These are phyloP conservation scores for Artibeus lituratus DNA, from an alignment of 2,797 vertebrate genomes.

Conservation along the genomic window DNA sequence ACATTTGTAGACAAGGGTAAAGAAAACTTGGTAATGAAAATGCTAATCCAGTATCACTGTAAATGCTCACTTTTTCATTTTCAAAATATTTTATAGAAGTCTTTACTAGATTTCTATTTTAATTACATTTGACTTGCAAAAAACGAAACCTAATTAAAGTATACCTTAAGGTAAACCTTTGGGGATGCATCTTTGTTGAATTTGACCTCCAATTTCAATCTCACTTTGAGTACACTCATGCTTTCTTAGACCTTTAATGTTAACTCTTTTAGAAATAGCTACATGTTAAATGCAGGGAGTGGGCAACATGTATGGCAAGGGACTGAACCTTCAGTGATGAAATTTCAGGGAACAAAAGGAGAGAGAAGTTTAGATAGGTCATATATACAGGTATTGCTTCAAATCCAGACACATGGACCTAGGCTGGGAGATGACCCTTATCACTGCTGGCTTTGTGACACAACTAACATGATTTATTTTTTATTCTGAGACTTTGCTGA, in stretches of 20 bases:
- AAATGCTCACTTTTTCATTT: conserved; percentile 33
- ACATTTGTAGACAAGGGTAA: conserved; percentile 67
- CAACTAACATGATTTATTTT: not conserved
- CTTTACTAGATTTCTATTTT: conserved; percentile 61
- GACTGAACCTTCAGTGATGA: not conserved
- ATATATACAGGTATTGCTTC: not conserved
- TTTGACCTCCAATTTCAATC: not conserved
- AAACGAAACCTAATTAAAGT: conserved; percentile 59
- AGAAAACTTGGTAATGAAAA: conserved; percentile 66
- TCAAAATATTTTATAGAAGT: conserved; percentile 52
- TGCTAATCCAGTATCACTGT: conserved; percentile 67
- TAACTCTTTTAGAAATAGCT: conserved; percentile 12
- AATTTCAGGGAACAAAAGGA: conserved; percentile 14
- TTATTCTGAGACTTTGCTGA: not conserved
- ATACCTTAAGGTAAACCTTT: not conserved
- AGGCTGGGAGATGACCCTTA: not conserved
- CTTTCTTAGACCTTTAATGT: not conserved
- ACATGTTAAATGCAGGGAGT: not conserved
- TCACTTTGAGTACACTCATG: not conserved
- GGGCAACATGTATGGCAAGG: not conserved
- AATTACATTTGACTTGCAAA: conserved; percentile 62
- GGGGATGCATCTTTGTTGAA: not conserved
- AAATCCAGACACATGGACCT: not conserved
- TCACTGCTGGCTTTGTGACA: not conserved
- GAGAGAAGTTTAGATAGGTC: not conserved